Conservation (phyloP, 2,113 vertebrate genomes). For the Lamprotornis superbus region DNA sequence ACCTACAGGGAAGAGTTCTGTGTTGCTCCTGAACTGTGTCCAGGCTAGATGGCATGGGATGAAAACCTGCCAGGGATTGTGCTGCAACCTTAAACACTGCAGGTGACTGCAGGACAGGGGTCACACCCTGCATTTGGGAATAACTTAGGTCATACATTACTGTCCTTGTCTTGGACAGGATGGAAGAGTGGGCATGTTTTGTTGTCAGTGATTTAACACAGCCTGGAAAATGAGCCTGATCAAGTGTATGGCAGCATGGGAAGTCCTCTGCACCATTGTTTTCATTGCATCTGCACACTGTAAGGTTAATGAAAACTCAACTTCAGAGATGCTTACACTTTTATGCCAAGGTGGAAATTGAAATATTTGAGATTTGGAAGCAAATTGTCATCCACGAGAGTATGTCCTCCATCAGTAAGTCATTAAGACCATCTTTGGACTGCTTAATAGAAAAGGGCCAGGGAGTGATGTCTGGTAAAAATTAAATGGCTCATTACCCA, state of each 20-base stretch:
- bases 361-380: not conserved
- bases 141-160: not conserved
- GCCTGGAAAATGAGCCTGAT: not conserved
- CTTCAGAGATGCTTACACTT: not conserved
- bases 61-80: not conserved
- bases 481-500: not conserved
- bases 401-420: not conserved
- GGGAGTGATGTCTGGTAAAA: not conserved
- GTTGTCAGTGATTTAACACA: not conserved
- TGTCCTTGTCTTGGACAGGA: not conserved
- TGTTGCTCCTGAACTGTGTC: not conserved
- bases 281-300: not conserved
- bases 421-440: not conserved
- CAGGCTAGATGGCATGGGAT: not conserved
- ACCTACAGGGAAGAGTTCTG: not conserved
- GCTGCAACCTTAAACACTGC: not conserved
- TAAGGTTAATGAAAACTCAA: not conserved
- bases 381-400: accelerated
- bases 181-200: not conserved
- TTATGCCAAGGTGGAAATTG: not conserved
- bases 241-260: not conserved
- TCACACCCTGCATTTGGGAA: not conserved
- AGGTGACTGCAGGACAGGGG: not conserved
- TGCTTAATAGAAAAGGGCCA: not conserved
- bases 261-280: not conserved